Evolutionary conservation across 1,140 invertebrate genomes (phyloP), one percentile per base, ranked within the genome.

Genomic region (Drosophila equinoxialis): DNA sequence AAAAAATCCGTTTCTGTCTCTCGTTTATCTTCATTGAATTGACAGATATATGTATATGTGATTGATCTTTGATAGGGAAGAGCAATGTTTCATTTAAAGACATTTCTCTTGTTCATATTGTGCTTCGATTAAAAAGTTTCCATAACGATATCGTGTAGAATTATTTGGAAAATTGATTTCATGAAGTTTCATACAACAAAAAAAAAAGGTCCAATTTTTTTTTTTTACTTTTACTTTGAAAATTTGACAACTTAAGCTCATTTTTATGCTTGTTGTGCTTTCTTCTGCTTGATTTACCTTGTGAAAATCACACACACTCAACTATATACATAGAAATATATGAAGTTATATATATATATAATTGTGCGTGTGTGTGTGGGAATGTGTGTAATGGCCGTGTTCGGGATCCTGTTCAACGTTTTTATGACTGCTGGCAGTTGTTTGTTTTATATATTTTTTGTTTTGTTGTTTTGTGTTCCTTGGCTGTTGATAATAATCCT

Each of bases 1-100:
- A 30, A 30, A 51, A 20, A 51, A 51, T 51, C 7, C 8, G 45
- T 3, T 8, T 51, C 17, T 2, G 11, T 11, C 17, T 23, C 71
- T 79, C 76, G 83, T 82, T 82, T 79, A 71, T 82, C 80, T 79
- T 82, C 68, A 75, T 79, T 76, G 71, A 68, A 68, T 71, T 82
- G 70, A 67, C 77, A 68, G 62, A 61, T 42, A 69, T 78, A 61
- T 70, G 51, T 26, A 26, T 26, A 5, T 68, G 59, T 82, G 75
- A 81, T 81, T 67, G 75, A 79, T 74, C 67, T 74, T 59, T 41
- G 11, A 30, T 23, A 23, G 14, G 17, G 45, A 10, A 37, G 10
- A 23, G 42, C 11, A 20, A 51, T 23, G 8, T 3, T 48, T 20
- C 4, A 11, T 11, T 10, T 51, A 14, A 7, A 14, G 14, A 17